These are phyloP conservation scores for Cryptocheilus praepositus DNA, from an alignment of 2,888 invertebrate genomes.

Conservation along the genomic window DNA sequence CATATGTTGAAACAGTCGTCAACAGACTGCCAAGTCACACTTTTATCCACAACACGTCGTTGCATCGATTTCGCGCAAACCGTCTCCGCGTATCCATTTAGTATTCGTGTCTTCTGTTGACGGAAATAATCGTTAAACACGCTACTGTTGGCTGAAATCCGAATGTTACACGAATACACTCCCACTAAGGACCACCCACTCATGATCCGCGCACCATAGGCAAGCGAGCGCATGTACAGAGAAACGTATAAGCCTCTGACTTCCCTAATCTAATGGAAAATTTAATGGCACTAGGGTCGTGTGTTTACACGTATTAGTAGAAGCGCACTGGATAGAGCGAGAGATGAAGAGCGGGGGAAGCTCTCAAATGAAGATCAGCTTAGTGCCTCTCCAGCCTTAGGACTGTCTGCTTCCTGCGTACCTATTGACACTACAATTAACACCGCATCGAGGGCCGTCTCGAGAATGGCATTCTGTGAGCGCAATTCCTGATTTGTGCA, in stretches of 20 bases:
- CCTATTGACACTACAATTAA: constrained; percentile 6
- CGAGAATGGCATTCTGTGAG: no score
- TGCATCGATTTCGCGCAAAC: not conserved
- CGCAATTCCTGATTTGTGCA: no score
- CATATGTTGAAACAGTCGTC: no score
- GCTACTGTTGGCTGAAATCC: not conserved
- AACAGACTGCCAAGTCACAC: no score
- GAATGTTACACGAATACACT: not conserved
- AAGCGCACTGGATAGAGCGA: not conserved
- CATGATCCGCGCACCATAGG: no score
- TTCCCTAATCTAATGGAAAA: constrained; percentile 49
- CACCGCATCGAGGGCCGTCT: not conserved
- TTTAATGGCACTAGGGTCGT: constrained; percentile 32
- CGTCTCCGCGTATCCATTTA: no score
- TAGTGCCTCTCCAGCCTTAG: constrained; percentile 25
- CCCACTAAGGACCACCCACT: not conserved
- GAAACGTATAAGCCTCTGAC: constrained; percentile 43
- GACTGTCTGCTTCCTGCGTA: constrained; percentile 1
- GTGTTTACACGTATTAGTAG: constrained; percentile 35
- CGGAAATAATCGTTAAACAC: constrained; percentile 2
- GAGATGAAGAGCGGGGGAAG: not conserved
- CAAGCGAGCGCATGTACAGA: not conserved
- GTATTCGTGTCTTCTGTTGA: not conserved
- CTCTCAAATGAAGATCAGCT: constrained; percentile 43
- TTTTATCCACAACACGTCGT: no score